phyloP scores from a whole-genome alignment of 2,888 invertebrate genomes.

The Trisateles emortualis region DNA sequence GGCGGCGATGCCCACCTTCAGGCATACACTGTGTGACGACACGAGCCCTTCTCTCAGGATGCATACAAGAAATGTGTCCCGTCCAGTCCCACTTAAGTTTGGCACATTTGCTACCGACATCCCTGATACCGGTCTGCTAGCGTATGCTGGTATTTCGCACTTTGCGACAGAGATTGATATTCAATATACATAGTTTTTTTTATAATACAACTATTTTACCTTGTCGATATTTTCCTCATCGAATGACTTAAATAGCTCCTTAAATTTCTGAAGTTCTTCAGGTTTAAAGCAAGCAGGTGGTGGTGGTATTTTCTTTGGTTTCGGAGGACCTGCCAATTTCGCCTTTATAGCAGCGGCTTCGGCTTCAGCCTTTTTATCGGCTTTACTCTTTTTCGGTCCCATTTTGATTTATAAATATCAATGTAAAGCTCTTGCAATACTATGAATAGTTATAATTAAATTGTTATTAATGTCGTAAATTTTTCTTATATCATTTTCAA shows the following conservation, averaged over 20 bases:
- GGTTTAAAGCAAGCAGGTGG: conserved; percentile 74
- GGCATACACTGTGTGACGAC: too few species aligned
- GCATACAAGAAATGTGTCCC: too few species aligned
- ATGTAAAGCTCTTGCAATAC: neutral
- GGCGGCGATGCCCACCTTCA: too few species aligned
- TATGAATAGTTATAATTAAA: conserved; percentile 11
- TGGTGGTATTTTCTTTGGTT: conserved; percentile 74
- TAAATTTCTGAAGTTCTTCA: conserved; percentile 71
- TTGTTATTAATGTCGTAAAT: conserved; percentile 17
- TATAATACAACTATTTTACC: conserved; percentile 49
- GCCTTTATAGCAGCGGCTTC: conserved; percentile 2
- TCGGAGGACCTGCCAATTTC: conserved; percentile 59
- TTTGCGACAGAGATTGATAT: too few species aligned
- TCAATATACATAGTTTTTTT: neutral
- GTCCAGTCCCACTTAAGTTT: too few species aligned
- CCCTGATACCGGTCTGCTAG: too few species aligned
- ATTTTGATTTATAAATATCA: conserved; percentile 32
- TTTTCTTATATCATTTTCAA: conserved; percentile 3
- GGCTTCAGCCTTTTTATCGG: conserved; percentile 40
- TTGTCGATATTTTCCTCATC: conserved; percentile 77
- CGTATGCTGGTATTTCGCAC: neutral
- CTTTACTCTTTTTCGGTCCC: conserved; percentile 72
- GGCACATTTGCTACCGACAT: too few species aligned
- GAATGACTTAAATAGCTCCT: conserved; percentile 68
- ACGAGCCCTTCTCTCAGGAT: too few species aligned